Evolutionary conservation across 1,140 invertebrate genomes (phyloP).

Genomic region (Drosophila sucinea): DNA sequence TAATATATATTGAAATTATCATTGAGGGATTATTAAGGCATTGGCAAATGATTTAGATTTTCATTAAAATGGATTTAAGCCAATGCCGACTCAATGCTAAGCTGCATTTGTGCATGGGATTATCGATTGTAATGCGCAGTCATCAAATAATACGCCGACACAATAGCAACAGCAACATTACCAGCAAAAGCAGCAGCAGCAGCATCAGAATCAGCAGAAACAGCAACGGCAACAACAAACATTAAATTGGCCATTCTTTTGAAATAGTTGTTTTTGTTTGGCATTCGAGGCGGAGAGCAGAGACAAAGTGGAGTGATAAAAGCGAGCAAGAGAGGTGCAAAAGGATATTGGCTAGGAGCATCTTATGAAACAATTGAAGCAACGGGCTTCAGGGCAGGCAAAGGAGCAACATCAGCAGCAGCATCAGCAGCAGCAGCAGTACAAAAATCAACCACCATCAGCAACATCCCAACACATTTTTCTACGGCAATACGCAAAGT

Average conservation of each 20-base stretch:
- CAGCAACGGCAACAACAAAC: conserved; percentile 52
- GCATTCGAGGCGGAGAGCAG: background rate
- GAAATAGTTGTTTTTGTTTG: conserved; percentile 1
- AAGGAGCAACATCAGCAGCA: conserved; percentile 46
- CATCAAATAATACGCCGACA: conserved; percentile 70
- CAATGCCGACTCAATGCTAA: conserved; percentile 64
- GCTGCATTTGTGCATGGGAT: conserved; percentile 77
- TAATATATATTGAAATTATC: conserved; percentile 8
- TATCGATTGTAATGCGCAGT: conserved; percentile 80
- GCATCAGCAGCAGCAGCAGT: conserved; percentile 18
- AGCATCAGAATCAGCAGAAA: conserved; percentile 24
- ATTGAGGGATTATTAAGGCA: conserved; percentile 6
- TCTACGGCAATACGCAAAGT: conserved; percentile 78
- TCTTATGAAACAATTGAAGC: conserved; percentile 79
- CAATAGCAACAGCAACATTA: conserved; percentile 48
- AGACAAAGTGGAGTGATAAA: background rate
- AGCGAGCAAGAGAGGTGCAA: background rate
- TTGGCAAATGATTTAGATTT: conserved; percentile 8
- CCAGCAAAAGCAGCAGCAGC: conserved; percentile 31
- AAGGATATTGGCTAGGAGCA: conserved; percentile 22
- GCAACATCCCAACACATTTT: conserved; percentile 71
- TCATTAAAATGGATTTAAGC: conserved; percentile 80
- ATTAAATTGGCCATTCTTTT: conserved; percentile 48
- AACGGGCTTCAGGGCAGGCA: conserved; percentile 48
- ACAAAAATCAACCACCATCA: conserved; percentile 42